Conservation (phyloP, 2,888 invertebrate species). For the Torymus aiolomorphi region DNA sequence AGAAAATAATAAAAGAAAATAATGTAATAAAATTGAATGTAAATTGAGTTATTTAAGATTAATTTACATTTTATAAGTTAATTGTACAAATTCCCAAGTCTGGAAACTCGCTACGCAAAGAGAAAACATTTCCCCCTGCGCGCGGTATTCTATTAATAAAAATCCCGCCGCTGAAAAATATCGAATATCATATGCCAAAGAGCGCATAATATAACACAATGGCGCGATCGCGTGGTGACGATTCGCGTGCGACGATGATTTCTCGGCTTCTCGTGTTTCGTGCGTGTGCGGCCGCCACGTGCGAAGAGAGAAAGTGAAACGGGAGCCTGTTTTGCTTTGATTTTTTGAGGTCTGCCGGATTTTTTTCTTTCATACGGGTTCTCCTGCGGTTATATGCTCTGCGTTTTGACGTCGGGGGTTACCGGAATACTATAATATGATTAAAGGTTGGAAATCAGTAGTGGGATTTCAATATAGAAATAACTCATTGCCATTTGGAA, state of each 20-base stretch:
- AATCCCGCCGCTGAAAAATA: conserved; percentile 25
- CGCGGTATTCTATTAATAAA: no score
- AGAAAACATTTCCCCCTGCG: no score
- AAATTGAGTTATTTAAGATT: no score
- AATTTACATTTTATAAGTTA: no score
- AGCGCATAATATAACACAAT: neutral
- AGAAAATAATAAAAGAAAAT: no score
- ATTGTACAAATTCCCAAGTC: no score
- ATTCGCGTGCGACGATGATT: conserved; percentile 1
- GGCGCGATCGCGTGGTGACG: neutral
- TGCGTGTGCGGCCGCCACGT: neutral
- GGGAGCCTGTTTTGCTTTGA: conserved; percentile 13
- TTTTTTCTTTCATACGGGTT: neutral
- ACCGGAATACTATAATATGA: no score
- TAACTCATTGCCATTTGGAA: no score
- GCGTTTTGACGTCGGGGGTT: neutral
- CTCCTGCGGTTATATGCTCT: conserved; percentile 32
- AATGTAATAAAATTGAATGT: no score
- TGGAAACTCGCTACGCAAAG: no score
- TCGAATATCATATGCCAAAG: conserved; percentile 22
- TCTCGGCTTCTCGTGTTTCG: conserved; percentile 33
- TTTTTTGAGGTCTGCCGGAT: neutral
- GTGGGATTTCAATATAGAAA: no score
- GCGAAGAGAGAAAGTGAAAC: neutral
- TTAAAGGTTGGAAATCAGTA: no score